These are phyloP conservation scores for Melolontha melolontha DNA, from an alignment of 2,888 invertebrate species.

Conservation along the genomic window DNA sequence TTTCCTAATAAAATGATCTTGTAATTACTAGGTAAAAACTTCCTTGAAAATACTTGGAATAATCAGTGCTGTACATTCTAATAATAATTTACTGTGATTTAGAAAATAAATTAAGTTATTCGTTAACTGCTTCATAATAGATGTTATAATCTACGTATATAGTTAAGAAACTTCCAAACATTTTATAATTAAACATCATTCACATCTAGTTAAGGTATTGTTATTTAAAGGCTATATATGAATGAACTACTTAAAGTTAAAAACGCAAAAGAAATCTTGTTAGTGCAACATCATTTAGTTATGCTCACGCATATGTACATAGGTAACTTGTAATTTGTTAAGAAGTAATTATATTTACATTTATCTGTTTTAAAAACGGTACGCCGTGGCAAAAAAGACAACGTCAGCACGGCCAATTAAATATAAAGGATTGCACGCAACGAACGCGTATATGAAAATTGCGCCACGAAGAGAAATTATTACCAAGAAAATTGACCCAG, in stretches of 20 bases:
- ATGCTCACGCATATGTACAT: neutral
- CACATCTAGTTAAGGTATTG: neutral
- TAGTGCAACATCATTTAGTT: constrained; percentile 18
- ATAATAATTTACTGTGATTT: too few species aligned
- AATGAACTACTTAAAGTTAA: neutral
- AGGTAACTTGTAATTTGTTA: constrained; percentile 2
- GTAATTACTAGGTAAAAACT: too few species aligned
- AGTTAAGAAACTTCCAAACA: too few species aligned
- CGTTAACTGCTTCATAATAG: too few species aligned
- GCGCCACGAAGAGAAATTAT: constrained; percentile 45
- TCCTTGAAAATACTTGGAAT: too few species aligned
- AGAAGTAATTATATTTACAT: constrained; percentile 28
- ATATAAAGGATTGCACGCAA: constrained; percentile 36
- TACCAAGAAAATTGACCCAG: constrained; percentile 45
- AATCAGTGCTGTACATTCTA: too few species aligned
- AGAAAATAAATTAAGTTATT: too few species aligned
- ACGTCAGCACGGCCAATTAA: constrained; percentile 34
- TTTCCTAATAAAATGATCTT: too few species aligned
- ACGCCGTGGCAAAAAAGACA: constrained; percentile 6
- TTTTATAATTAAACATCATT: neutral
- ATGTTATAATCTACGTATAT: too few species aligned
- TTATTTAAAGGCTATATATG: too few species aligned
- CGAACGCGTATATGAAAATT: constrained; percentile 42
- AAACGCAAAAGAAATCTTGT: neutral
- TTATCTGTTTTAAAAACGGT: constrained; percentile 13